Evolutionary conservation across 2,113 vertebrate species (phyloP).

Genomic region (Laticauda laticaudata): DNA sequence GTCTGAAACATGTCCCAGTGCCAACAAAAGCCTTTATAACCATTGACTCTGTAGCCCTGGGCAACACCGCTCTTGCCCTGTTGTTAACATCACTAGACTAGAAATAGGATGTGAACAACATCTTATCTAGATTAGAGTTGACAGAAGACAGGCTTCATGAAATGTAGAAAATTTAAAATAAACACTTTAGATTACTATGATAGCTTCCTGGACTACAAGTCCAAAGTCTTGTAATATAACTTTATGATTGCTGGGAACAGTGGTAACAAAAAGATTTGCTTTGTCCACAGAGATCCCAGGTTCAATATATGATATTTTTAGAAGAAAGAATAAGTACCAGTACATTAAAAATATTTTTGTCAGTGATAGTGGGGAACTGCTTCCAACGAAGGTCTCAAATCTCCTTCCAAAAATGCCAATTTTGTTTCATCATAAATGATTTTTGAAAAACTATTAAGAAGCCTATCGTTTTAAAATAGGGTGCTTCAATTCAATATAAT

Average conservation of each 20-base stretch:
- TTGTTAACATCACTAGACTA: not conserved
- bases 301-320: not conserved
- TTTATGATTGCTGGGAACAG: not conserved
- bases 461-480: not conserved
- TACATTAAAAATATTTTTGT: not conserved
- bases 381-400: not conserved
- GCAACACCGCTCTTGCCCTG: not conserved
- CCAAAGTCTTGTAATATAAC: not conserved
- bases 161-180: not conserved
- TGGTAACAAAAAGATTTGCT: not conserved
- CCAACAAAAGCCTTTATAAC: not conserved
- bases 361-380: not conserved
- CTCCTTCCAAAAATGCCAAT: not conserved
- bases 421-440: not conserved
- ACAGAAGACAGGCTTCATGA: not conserved
- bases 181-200: not conserved
- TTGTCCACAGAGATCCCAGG: not conserved
- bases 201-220: not conserved
- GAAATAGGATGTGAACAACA: fast-evolving
- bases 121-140: not conserved
- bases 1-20: not conserved
- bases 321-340: not conserved
- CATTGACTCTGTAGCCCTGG: not conserved
- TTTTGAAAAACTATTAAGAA: not conserved
- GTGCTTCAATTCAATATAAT: not conserved